Evolutionary conservation across 2,797 vertebrate species (phyloP).

Genomic region (Sus cebifrons): DNA sequence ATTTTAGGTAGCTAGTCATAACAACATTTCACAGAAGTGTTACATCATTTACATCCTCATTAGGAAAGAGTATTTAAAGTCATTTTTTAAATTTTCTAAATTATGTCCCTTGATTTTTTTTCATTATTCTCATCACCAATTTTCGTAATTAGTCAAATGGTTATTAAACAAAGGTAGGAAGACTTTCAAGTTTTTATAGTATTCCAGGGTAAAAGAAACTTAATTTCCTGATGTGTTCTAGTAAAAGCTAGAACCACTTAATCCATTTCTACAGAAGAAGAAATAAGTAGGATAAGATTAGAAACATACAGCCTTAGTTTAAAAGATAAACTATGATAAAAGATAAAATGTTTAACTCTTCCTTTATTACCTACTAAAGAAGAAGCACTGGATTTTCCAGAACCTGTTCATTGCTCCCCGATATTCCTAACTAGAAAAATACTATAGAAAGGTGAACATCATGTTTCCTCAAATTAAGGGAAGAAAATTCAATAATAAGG

Average conservation of each 20-base stretch:
- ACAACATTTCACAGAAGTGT: neutral
- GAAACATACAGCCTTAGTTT: neutral
- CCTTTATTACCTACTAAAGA: neutral
- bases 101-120: constrained; percentile 34
- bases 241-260: constrained; percentile 23
- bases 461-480: neutral
- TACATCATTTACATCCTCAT: constrained; percentile 41
- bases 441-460: neutral
- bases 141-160: constrained; percentile 21
- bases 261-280: constrained; percentile 6
- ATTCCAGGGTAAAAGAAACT: constrained; percentile 13
- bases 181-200: neutral
- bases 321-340: constrained; percentile 12
- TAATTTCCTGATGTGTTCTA: neutral
- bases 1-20: neutral
- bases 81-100: constrained; percentile 29
- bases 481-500: neutral
- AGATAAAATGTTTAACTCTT: neutral
- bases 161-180: constrained; percentile 15
- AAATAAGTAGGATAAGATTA: neutral
- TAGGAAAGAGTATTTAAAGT: constrained; percentile 39
- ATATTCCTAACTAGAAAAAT: constrained; percentile 5
- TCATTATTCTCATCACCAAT: neutral
- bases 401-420: neutral
- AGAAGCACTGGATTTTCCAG: constrained; percentile 1